phyloP scores from a whole-genome alignment of 2,113 vertebrate species.

The Antechinus stuartii region DNA sequence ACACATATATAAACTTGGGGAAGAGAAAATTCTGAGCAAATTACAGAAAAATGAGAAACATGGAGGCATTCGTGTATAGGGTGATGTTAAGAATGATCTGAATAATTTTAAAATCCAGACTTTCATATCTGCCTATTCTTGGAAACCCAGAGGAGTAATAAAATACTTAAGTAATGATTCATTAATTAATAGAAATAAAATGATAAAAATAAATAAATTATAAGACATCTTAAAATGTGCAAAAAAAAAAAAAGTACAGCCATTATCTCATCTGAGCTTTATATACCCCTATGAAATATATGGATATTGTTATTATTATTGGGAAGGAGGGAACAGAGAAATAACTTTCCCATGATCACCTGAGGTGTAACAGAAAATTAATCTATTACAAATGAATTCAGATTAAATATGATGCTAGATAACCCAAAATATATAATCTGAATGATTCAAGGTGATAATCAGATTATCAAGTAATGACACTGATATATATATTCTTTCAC shows the following conservation, averaged over 20 bases:
- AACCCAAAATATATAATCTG: not conserved
- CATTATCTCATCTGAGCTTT: not conserved
- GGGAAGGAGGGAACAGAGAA: not conserved
- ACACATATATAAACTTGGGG: not conserved
- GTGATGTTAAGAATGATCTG: not conserved
- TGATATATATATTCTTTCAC: not conserved
- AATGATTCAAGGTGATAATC: not conserved
- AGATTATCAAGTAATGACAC: not conserved
- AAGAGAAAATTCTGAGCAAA: not conserved
- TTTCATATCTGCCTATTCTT: not conserved
- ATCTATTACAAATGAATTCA: not conserved
- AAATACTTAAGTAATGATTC: not conserved
- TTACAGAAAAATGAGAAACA: not conserved
- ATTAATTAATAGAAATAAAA: too few species aligned
- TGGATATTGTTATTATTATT: not conserved
- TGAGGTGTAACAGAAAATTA: not conserved
- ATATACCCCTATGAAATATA: not conserved
- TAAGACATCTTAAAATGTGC: not conserved
- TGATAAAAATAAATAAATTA: not conserved
- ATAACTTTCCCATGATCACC: not conserved
- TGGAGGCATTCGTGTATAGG: not conserved
- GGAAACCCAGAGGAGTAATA: not conserved
- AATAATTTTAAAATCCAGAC: not conserved
- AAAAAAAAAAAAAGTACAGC: not conserved
- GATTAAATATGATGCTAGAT: not conserved